These are phyloP conservation scores for Leptinotarsa texana DNA, from an alignment of 1,140 invertebrate genomes.

Conservation along the genomic window DNA sequence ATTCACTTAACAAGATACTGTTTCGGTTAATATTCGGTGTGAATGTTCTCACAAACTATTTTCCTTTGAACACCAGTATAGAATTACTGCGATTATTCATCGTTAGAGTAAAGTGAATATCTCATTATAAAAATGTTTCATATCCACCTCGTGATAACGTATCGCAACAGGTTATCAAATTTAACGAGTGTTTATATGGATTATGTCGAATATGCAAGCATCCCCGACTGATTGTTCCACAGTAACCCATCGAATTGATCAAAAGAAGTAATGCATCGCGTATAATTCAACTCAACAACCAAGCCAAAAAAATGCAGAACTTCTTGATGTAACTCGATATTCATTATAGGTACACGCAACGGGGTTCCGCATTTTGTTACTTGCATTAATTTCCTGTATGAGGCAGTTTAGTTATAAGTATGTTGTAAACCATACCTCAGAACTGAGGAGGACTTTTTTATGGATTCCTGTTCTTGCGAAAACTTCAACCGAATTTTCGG, in stretches of 20 bases:
- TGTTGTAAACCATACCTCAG: background rate
- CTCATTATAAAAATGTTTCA: too few relatives aligned
- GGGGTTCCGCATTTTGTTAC: background rate
- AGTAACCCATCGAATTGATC: constrained; percentile 3
- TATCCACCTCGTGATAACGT: too few relatives aligned
- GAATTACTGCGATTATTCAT: too few relatives aligned
- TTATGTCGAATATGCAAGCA: too few relatives aligned
- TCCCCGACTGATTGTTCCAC: too few relatives aligned
- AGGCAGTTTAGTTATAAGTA: background rate
- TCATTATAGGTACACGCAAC: background rate
- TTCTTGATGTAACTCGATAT: constrained; percentile 8
- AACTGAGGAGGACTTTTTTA: background rate
- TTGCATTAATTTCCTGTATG: background rate
- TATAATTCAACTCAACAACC: constrained; percentile 1
- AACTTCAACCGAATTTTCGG: background rate
- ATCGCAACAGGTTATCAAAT: too few relatives aligned
- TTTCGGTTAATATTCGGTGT: too few relatives aligned
- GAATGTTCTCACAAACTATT: too few relatives aligned
- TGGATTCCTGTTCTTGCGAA: background rate
- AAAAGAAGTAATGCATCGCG: constrained; percentile 4
- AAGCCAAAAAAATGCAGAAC: constrained; percentile 22
- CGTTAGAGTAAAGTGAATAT: too few relatives aligned
- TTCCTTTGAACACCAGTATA: too few relatives aligned
- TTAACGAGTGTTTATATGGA: too few relatives aligned
- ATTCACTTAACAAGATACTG: too few relatives aligned